Evolutionary conservation across 2,113 vertebrate species (phyloP).

Genomic region (Setophaga kirtlandii): DNA sequence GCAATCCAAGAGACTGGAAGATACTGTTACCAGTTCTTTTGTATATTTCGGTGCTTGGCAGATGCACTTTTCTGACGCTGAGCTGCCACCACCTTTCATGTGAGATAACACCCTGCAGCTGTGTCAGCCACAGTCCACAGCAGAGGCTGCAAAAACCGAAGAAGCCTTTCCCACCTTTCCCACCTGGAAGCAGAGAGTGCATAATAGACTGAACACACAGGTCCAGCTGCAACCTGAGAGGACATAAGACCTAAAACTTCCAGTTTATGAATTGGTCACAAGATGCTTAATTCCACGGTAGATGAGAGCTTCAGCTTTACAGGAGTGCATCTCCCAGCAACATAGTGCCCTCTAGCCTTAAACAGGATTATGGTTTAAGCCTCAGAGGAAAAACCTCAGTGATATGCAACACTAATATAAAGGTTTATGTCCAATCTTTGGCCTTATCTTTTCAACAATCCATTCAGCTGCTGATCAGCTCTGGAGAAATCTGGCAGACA

Average conservation of each 20-base stretch:
- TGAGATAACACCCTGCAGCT: neutral
- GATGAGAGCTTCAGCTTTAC: neutral
- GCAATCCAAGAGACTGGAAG: neutral
- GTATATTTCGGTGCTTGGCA: neutral
- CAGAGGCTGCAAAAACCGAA: neutral
- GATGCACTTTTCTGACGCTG: neutral
- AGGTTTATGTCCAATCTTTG: neutral
- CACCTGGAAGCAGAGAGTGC: neutral
- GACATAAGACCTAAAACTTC: neutral
- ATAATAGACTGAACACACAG: fast-evolving
- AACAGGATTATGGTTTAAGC: neutral
- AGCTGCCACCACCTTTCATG: neutral
- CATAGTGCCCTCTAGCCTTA: constrained; percentile 64
- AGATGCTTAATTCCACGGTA: neutral
- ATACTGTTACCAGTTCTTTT: neutral
- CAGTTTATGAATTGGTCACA: neutral
- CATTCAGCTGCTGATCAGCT: neutral
- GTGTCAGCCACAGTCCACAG: neutral
- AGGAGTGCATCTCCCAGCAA: neutral
- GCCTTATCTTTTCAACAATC: neutral
- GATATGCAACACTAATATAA: neutral
- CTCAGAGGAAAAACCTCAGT: neutral
- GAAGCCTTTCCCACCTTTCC: neutral
- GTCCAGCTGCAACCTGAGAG: neutral
- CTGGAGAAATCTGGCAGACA: neutral